Evolutionary conservation across 2,888 invertebrate species (phyloP).

Genomic region (Nemurella pictetii): DNA sequence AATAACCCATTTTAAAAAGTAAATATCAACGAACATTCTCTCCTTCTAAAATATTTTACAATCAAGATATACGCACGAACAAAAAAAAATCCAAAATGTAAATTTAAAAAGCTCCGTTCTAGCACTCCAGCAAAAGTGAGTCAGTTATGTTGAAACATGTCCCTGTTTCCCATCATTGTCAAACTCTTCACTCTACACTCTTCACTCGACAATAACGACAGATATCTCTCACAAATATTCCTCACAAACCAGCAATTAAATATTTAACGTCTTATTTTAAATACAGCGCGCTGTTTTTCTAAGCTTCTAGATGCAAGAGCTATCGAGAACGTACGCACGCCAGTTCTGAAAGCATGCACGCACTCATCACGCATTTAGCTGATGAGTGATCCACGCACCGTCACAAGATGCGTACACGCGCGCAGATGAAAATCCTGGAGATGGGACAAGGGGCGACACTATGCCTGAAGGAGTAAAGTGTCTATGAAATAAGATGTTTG

Average conservation of each 20-base stretch:
- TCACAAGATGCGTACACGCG: background rate
- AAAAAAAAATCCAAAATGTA: background rate
- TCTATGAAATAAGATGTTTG: background rate
- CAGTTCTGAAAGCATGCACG: background rate
- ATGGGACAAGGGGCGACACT: background rate
- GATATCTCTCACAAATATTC: background rate
- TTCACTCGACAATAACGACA: background rate
- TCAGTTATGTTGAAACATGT: background rate
- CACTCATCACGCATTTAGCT: background rate
- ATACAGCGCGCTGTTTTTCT: background rate
- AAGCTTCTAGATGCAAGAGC: background rate
- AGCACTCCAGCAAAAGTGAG: background rate
- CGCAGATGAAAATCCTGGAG: background rate
- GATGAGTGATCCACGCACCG: background rate
- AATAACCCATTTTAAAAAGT: background rate
- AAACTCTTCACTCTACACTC: background rate
- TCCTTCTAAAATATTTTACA: background rate
- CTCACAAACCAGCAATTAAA: background rate
- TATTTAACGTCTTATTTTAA: background rate
- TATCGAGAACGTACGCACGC: background rate
- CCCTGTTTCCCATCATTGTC: background rate
- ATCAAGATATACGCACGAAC: background rate
- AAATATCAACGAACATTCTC: background rate
- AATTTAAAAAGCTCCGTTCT: background rate
- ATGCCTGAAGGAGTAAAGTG: background rate